Conservation (phyloP, 2,113 vertebrate species). For the Amazona vittata region DNA sequence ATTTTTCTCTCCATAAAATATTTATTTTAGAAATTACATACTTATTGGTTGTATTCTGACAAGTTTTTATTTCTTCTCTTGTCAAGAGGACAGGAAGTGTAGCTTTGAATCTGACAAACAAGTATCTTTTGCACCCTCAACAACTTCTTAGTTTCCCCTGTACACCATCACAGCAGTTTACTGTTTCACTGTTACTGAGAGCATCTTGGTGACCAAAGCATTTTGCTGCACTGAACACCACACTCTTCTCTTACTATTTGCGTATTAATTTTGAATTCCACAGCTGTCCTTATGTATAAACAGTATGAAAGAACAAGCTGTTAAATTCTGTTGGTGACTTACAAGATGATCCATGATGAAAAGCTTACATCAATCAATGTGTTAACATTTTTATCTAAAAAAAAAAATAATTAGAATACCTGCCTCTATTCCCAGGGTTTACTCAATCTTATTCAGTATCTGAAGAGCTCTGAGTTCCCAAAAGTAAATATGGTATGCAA, state of each 20-base stretch:
- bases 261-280: background rate
- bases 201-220: background rate
- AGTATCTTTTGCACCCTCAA: background rate
- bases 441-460: background rate
- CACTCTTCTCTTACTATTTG: background rate
- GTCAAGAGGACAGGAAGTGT: background rate
- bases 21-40: background rate
- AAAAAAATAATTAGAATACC: background rate
- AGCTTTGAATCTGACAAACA: background rate
- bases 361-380: background rate
- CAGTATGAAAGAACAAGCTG: background rate
- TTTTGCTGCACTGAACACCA: background rate
- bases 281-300: background rate
- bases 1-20: background rate
- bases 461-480: background rate
- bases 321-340: background rate
- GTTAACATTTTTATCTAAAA: background rate
- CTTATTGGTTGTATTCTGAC: background rate
- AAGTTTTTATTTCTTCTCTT: background rate
- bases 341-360: background rate
- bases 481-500: background rate
- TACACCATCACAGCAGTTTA: background rate
- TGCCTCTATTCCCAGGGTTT: background rate
- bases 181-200: background rate
- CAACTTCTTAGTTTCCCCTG: background rate